These are phyloP conservation scores for Podocnemis expansa DNA, from an alignment of 2,113 vertebrate genomes.

Conservation along the genomic window DNA sequence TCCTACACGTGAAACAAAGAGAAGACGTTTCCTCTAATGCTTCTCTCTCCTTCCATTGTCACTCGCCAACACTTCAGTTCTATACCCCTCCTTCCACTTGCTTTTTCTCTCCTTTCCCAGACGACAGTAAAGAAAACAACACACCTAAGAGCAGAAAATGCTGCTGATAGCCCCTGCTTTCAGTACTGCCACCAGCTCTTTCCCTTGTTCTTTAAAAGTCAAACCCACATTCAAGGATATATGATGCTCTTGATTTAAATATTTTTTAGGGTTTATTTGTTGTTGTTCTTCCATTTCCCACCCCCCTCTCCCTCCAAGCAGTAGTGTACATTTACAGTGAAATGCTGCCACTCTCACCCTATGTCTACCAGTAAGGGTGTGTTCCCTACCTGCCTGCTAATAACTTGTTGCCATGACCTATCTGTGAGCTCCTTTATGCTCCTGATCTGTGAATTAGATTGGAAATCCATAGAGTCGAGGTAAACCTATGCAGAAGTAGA, in stretches of 20 bases:
- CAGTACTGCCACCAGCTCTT: neutral
- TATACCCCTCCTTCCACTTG: neutral
- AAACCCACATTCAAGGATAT: constrained; percentile 5
- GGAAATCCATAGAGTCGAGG: constrained; percentile 4
- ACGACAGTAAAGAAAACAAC: constrained; percentile 36
- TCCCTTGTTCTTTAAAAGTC: neutral
- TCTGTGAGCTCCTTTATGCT: neutral
- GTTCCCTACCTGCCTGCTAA: neutral
- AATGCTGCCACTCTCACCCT: neutral
- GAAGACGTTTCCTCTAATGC: neutral
- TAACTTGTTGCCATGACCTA: neutral
- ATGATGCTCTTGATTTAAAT: constrained; percentile 57
- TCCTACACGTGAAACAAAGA: neutral
- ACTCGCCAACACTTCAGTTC: neutral
- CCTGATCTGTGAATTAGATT: neutral
- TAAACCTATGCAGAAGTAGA: neutral
- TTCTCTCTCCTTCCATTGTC: neutral
- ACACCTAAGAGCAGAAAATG: constrained; percentile 23
- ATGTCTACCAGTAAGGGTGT: neutral
- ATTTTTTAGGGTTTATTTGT: neutral
- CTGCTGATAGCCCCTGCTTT: neutral
- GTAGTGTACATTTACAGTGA: neutral
- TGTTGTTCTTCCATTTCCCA: neutral
- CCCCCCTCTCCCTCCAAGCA: neutral
- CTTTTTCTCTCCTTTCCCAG: neutral